Percentiles rank a stretch among this genome's conserved stretches.
Evolutionary conservation across 53 echinoderm and acorn worm genomes (phyloP).

Genomic region (Temnopleurus reevesii): DNA sequence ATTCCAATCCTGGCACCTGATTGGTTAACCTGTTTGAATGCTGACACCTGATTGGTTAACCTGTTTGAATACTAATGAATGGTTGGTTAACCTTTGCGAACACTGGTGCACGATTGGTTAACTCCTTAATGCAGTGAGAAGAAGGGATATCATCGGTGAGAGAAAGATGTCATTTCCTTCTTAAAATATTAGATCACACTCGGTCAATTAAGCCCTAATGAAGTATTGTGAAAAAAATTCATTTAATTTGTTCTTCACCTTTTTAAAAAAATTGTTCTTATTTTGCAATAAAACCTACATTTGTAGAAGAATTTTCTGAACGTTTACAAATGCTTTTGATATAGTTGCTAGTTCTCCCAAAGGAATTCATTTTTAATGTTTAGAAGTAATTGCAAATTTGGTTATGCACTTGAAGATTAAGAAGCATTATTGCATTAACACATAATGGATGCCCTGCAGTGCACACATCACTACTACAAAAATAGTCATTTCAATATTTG

Average conservation of each 20-base stretch:
- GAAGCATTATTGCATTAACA: too few relatives aligned
- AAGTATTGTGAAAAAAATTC: too few relatives aligned
- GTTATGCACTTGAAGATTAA: too few relatives aligned
- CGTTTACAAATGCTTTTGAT: background rate
- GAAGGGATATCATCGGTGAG: background rate
- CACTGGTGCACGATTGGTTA: background rate
- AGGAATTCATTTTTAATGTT: too few relatives aligned
- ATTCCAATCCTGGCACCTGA: background rate
- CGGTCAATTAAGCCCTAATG: too few relatives aligned
- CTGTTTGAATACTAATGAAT: background rate
- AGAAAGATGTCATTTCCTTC: background rate
- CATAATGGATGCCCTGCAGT: too few relatives aligned
- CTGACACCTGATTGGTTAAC: conserved; percentile 8
- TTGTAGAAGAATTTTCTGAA: too few relatives aligned
- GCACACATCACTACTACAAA: too few relatives aligned
- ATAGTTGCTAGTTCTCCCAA: too few relatives aligned
- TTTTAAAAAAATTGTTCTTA: background rate
- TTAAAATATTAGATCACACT: background rate
- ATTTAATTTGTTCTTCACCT: background rate
- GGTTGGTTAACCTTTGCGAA: background rate
- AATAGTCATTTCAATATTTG: too few relatives aligned
- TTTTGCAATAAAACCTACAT: background rate
- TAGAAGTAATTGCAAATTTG: too few relatives aligned
- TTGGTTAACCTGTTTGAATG: conserved; percentile 9
- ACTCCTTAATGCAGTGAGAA: background rate